Percentiles rank a stretch among this genome's conserved stretches.
phyloP scores from a whole-genome alignment of 2,888 invertebrate genomes.

The Drosophila neonasuta region DNA sequence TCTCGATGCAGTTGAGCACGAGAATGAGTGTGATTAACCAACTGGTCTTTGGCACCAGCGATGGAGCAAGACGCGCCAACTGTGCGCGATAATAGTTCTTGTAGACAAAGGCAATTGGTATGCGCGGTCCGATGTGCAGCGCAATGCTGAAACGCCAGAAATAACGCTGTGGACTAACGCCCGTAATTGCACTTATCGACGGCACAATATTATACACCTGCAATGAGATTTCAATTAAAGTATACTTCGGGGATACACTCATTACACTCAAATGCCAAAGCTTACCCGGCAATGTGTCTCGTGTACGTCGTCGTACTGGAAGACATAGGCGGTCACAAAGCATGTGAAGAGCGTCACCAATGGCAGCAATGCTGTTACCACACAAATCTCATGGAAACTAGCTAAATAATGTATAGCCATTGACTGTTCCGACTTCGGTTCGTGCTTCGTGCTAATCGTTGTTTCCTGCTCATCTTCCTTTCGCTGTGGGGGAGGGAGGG shows the following conservation, averaged over 20 bases:
- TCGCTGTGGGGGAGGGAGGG: slow-evolving; percentile 19
- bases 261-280: neutral
- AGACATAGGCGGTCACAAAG: slow-evolving; percentile 93
- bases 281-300: slow-evolving; percentile 97
- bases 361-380: slow-evolving; percentile 92
- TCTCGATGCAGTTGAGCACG: slow-evolving; percentile 92
- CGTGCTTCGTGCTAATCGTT: slow-evolving; percentile 38
- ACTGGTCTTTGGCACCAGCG: slow-evolving; percentile 82
- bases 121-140: slow-evolving; percentile 94
- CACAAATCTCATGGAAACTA: slow-evolving; percentile 91
- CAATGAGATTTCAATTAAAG: neutral
- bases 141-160: slow-evolving; percentile 96
- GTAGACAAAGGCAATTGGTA: slow-evolving; percentile 93
- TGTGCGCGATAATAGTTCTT: slow-evolving; percentile 89
- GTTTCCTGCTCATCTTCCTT: slow-evolving; percentile 20
- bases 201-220: slow-evolving; percentile 97
- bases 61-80: slow-evolving; percentile 67
- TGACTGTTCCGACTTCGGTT: slow-evolving; percentile 67
- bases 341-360: slow-evolving; percentile 92
- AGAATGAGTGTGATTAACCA: slow-evolving; percentile 88
- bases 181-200: slow-evolving; percentile 97
- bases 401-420: slow-evolving; percentile 87
- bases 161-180: slow-evolving; percentile 95
- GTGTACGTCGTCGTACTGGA: slow-evolving; percentile 96
- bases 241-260: no score